phyloP scores from a whole-genome alignment of 2,888 invertebrate species.

The Chironomus tentans region DNA sequence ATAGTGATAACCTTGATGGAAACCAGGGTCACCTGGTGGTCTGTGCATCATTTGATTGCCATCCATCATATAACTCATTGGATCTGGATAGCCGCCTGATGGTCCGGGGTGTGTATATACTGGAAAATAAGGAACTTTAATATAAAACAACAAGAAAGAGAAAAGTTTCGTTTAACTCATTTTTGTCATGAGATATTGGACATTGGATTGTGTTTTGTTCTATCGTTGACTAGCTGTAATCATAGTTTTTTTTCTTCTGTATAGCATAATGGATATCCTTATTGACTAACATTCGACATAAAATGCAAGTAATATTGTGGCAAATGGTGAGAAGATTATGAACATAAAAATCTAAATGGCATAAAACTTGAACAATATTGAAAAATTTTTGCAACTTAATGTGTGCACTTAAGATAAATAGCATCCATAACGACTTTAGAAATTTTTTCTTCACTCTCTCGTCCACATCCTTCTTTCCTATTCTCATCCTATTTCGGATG shows the following conservation, averaged over 20 bases:
- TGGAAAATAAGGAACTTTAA: constrained; percentile 40
- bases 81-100: constrained; percentile 92
- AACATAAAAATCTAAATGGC: no score
- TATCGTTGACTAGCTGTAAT: not conserved
- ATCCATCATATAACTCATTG: constrained; percentile 97
- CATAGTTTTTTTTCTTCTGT: not conserved
- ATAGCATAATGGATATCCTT: not conserved
- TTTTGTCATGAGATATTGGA: not conserved
- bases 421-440: not conserved
- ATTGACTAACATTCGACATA: no score
- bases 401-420: not conserved
- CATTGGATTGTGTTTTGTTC: no score
- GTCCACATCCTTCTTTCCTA: not conserved
- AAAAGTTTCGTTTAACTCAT: no score
- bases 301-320: no score
- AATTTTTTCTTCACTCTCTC: not conserved
- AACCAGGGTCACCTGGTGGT: constrained; percentile 85
- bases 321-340: no score
- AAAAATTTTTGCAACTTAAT: not conserved
- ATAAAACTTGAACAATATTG: no score
- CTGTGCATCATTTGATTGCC: constrained; percentile 96
- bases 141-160: not conserved
- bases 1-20: constrained; percentile 89
- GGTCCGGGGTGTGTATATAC: constrained; percentile 92
- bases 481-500: not conserved